Evolutionary conservation across 2,113 vertebrate species (phyloP).

Genomic region (Tylochromis polylepis): DNA sequence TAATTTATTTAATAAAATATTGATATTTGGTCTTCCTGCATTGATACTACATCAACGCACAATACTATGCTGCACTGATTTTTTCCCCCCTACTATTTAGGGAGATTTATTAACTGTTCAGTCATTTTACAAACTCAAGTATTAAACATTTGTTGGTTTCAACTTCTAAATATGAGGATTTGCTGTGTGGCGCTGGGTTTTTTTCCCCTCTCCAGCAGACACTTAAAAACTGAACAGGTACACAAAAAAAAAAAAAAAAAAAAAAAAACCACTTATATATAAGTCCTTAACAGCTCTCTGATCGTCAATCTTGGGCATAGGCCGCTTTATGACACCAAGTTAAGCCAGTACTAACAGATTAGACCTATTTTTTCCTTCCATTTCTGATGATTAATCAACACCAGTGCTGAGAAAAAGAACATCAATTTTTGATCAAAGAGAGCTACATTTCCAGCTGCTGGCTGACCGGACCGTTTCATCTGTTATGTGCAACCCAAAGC

Average conservation of each 20-base stretch:
- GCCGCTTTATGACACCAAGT: neutral
- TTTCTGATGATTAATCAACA: neutral
- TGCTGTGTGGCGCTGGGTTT: neutral
- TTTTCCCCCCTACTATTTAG: neutral
- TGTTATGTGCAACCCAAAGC: neutral
- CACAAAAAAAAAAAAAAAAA: neutral
- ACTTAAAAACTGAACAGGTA: neutral
- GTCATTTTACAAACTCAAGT: neutral
- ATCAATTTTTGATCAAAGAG: neutral
- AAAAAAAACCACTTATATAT: too few species aligned
- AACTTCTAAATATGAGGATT: neutral
- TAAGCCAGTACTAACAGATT: neutral
- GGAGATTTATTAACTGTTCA: neutral
- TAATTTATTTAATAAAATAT: neutral
- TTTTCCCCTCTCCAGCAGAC: neutral
- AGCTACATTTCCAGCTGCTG: neutral
- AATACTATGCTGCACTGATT: neutral
- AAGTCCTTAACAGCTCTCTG: neutral
- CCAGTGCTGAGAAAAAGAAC: neutral
- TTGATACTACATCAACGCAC: neutral
- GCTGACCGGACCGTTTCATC: neutral
- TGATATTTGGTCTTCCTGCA: neutral
- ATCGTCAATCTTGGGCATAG: neutral
- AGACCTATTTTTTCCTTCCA: neutral
- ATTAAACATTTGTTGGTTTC: neutral